Base-by-base conservation (phyloP, 1,140 invertebrate genomes). In the Nasonia longicornis region DNA sequence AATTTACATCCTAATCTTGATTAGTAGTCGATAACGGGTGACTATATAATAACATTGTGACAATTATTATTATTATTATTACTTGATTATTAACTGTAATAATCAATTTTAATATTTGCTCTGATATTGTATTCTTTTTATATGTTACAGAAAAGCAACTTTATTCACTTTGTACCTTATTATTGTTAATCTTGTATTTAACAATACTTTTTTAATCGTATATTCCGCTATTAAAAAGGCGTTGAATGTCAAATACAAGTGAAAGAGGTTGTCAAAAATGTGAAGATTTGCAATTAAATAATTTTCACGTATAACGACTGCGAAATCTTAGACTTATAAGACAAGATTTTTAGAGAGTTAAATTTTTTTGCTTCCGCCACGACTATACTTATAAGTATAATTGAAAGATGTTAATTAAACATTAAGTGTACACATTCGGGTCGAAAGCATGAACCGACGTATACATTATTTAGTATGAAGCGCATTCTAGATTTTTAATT, bases 371-470 rank as follows among this genome's bases (percentile, higher is more conserved):
- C 74, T 80, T 84, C 48, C 20, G 14, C 58, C 72, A 83, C 67
- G 77, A 66, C 81, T 73, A 38, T 48, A 74, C 67, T 78, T 83
- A 83, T 26, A 26, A 26, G 26, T 26, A 26, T 83, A 82, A 75
- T 74, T 52, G 80, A 82, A 64, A 83, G 84, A 84, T 79, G 78
- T 81, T 86, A 83, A 64, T 64, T 69, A 84, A 80, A 82, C 29
- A 69, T 74, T 82, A 64, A 80, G 66, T 81, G 35, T 66, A 74
- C 75, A 80, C 80, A 79, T 78, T 64, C 64, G 66, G 29, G 58
- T 52, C 35, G 45, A 66, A 72, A 82, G 12, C 52, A 79, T 22
- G 29, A 75, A 52, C 58, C 71, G 63, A 82, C 66, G 12, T 77
- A 80, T 42, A 63, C n/a, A 76, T 71, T 82, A 38, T 35, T 35